Evolutionary conservation across 2,113 vertebrate genomes (phyloP).

Genomic region (Indicator indicator): DNA sequence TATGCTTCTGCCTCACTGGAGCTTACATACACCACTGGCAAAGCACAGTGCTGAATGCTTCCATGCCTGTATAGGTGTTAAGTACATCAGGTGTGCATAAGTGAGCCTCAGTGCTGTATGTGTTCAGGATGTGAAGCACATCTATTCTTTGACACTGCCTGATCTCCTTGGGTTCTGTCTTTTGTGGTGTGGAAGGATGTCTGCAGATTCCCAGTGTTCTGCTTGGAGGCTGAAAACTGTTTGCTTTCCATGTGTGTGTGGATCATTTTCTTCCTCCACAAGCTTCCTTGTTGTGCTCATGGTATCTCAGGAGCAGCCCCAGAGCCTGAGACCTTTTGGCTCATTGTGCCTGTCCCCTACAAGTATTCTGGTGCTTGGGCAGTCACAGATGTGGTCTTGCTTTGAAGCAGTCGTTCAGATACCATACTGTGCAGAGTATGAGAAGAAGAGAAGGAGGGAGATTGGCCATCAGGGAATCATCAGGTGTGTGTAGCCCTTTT

Average conservation of each 20-base stretch:
- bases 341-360: not conserved
- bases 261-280: not conserved
- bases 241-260: not conserved
- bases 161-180: not conserved
- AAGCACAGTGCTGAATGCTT: not conserved
- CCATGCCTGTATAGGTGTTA: not conserved
- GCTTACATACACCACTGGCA: not conserved
- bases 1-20: not conserved
- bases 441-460: not conserved
- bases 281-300: not conserved
- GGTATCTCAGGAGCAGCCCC: not conserved
- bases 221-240: not conserved
- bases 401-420: not conserved
- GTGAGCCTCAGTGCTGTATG: not conserved
- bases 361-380: not conserved
- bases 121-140: fast-evolving
- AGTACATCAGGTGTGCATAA: not conserved
- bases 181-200: not conserved
- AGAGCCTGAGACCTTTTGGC: not conserved
- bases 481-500: not conserved
- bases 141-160: not conserved
- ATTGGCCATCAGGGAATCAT: not conserved
- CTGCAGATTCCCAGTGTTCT: not conserved
- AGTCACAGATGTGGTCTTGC: not conserved
- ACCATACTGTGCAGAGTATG: not conserved